These are phyloP conservation scores for Tetragnatha versicolor DNA, from an alignment of 1,140 invertebrate species.

Conservation along the genomic window DNA sequence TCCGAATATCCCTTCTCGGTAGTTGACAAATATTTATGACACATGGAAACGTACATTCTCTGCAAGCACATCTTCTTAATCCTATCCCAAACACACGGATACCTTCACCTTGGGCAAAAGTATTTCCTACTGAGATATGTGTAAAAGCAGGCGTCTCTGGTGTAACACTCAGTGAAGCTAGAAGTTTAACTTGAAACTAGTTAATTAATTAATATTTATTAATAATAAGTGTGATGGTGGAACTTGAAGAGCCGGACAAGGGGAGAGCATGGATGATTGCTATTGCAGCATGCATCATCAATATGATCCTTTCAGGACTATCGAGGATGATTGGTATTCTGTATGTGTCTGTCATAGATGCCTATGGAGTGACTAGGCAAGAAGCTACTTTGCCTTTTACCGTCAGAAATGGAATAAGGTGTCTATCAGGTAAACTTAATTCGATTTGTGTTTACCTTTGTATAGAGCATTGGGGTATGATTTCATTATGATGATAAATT, in stretches of 20 bases:
- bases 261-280: slow-evolving; percentile 25
- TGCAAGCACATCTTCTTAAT: too few species aligned
- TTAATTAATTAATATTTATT: not conserved
- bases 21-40: too few species aligned
- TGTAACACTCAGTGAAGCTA: too few species aligned
- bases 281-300: slow-evolving; percentile 11
- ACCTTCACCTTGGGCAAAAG: too few species aligned
- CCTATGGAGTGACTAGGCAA: slow-evolving; percentile 15
- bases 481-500: too few species aligned
- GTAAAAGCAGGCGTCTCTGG: too few species aligned
- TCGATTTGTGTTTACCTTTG: not conserved
- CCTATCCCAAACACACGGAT: too few species aligned
- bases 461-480: too few species aligned
- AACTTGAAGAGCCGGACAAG: slow-evolving; percentile 11
- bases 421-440: slow-evolving; percentile 25
- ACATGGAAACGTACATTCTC: too few species aligned
- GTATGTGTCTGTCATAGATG: slow-evolving; percentile 3
- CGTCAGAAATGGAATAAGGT: not conserved
- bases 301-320: slow-evolving; percentile 4
- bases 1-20: too few species aligned
- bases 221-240: not conserved
- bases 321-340: not conserved
- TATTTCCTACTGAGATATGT: too few species aligned
- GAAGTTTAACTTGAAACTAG: not conserved
- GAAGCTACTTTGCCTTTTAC: slow-evolving; percentile 29